phyloP scores from a whole-genome alignment of 2,797 vertebrate species.

The Karalla daura region DNA sequence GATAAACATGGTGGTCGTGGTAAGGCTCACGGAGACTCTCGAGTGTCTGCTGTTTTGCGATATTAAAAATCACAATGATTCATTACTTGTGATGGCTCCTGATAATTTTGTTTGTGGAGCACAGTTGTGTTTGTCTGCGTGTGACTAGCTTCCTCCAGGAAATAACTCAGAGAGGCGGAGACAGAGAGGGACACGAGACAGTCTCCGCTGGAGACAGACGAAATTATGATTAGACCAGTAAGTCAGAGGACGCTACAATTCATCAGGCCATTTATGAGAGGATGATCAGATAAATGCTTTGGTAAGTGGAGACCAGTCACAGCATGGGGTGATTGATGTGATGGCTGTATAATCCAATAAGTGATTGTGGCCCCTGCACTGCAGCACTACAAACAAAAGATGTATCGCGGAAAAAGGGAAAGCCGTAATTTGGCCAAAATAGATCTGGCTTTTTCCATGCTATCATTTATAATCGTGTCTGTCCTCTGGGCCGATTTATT shows the following conservation, averaged over 20 bases:
- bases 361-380: slow-evolving; percentile 51
- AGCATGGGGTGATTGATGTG: slow-evolving; percentile 68
- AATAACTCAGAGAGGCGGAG: slow-evolving; percentile 36
- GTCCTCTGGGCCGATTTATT: slow-evolving; percentile 15
- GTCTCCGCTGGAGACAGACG: slow-evolving; percentile 65
- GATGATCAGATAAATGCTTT: slow-evolving; percentile 75
- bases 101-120: slow-evolving; percentile 3
- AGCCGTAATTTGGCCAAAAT: slow-evolving; percentile 26
- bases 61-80: slow-evolving; percentile 5
- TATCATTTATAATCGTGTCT: slow-evolving; percentile 4
- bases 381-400: slow-evolving; percentile 54
- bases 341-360: slow-evolving; percentile 74
- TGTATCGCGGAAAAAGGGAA: slow-evolving; percentile 37
- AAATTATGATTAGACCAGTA: slow-evolving; percentile 70
- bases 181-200: slow-evolving; percentile 45
- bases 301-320: slow-evolving; percentile 66
- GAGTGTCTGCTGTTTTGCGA: too few relatives aligned
- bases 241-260: slow-evolving; percentile 67
- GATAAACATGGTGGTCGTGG: neutral
- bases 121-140: slow-evolving; percentile 28
- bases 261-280: slow-evolving; percentile 73
- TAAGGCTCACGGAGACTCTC: neutral
- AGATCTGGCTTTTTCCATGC: slow-evolving; percentile 21
- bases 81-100: slow-evolving; percentile 4
- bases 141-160: slow-evolving; percentile 2